Evolutionary conservation across 2,888 invertebrate species (phyloP).

Genomic region (Andrena minutula): DNA sequence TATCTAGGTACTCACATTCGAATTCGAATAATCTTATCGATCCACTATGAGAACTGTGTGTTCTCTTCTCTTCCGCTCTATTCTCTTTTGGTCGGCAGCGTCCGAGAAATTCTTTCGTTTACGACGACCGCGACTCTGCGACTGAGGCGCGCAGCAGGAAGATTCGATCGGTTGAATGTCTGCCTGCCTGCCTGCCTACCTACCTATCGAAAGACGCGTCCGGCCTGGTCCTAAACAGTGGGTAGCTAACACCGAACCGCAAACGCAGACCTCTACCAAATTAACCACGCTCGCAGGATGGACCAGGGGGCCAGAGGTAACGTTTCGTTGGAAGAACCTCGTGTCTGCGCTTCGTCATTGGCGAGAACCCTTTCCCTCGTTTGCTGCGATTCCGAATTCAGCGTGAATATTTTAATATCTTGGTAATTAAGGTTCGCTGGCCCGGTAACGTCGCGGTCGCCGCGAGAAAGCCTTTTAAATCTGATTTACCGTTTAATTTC

Average conservation of each 20-base stretch:
- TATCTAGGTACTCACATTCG: no score
- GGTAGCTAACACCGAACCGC: not conserved
- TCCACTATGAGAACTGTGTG: not conserved
- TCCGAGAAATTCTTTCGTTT: not conserved
- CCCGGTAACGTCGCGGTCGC: not conserved
- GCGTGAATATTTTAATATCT: constrained; percentile 20
- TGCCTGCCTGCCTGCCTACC: no score
- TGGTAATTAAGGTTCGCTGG: constrained; percentile 16
- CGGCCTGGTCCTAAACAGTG: constrained; percentile 29
- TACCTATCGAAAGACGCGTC: no score
- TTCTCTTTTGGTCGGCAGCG: not conserved
- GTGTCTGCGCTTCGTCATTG: not conserved
- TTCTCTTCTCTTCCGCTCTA: not conserved
- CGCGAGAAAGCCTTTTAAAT: constrained; percentile 9
- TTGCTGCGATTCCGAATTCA: no score
- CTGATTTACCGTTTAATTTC: constrained; percentile 41
- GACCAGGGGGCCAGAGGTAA: constrained; percentile 4
- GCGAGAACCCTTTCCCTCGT: not conserved
- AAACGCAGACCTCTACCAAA: constrained; percentile 64
- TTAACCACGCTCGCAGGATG: constrained; percentile 71
- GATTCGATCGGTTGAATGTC: constrained; percentile 20
- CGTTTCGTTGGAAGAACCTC: not conserved
- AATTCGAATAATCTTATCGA: no score
- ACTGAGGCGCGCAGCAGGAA: constrained; percentile 15
- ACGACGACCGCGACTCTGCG: constrained; percentile 19